Conservation (phyloP, 2,888 invertebrate species). For the Polylopha cassiicola region DNA sequence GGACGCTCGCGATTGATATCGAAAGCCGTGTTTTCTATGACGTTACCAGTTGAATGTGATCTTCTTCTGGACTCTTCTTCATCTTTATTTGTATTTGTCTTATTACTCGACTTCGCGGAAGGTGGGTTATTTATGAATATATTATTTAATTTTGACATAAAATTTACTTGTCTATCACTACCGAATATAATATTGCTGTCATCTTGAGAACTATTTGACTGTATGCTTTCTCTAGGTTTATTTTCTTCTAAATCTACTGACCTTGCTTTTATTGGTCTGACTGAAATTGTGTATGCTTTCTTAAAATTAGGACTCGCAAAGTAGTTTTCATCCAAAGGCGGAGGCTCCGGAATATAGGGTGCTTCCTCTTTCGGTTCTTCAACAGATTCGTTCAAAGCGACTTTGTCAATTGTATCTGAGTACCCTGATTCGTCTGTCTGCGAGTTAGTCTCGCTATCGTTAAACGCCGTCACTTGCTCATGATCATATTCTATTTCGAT, state of each 20-base stretch:
- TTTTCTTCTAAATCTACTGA: conserved; percentile 31
- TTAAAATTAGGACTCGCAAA: conserved; percentile 41
- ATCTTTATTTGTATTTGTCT: conserved; percentile 32
- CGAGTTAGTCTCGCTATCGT: conserved; percentile 62
- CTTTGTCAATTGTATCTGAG: conserved; percentile 63
- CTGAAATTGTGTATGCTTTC: conserved; percentile 42
- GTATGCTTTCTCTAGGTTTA: conserved; percentile 45
- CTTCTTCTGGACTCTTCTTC: conserved; percentile 50
- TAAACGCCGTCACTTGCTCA: conserved; percentile 54
- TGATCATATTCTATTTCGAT: conserved; percentile 27
- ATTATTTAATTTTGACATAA: conserved; percentile 63
- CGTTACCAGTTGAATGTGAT: conserved; percentile 60
- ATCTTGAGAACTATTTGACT: conserved; percentile 45
- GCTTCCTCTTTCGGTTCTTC: conserved; percentile 44
- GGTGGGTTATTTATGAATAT: conserved; percentile 61
- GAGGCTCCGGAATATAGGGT: conserved; percentile 58
- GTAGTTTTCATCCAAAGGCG: conserved; percentile 50
- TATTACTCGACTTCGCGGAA: neutral
- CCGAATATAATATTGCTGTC: conserved; percentile 53
- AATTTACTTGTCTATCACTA: conserved; percentile 53
- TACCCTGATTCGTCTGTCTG: conserved; percentile 69
- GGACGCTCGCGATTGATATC: conserved; percentile 40
- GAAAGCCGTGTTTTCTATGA: conserved; percentile 40
- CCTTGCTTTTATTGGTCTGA: conserved; percentile 30
- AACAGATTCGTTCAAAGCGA: conserved; percentile 44